phyloP scores from a whole-genome alignment of 2,113 vertebrate genomes.

The Poeciliopsis retropinna region DNA sequence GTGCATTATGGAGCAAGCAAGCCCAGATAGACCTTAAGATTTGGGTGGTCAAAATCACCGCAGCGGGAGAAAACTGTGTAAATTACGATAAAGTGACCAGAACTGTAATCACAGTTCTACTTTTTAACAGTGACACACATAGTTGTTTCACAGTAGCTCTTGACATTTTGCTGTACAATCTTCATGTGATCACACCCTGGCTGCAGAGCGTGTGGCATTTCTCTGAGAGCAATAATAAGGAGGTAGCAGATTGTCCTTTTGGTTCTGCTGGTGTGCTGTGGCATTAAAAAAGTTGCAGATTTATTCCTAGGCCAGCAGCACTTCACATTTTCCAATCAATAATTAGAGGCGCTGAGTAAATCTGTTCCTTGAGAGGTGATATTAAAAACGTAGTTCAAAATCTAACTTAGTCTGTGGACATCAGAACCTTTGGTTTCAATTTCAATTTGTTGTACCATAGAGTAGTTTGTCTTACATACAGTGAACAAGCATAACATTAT shows the following conservation, averaged over 20 bases:
- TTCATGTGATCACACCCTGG: conserved; percentile 35
- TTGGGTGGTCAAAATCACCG: neutral
- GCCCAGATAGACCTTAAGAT: conserved; percentile 2
- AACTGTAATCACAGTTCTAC: conserved; percentile 9
- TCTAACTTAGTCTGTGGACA: conserved; percentile 16
- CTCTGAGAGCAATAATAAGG: conserved; percentile 41
- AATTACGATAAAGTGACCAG: conserved; percentile 36
- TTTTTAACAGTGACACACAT: conserved; percentile 12
- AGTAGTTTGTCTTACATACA: neutral
- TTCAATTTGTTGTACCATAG: neutral
- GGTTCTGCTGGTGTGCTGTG: conserved; percentile 8
- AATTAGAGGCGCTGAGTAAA: conserved; percentile 40
- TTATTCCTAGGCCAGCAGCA: conserved; percentile 35
- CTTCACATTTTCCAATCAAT: conserved; percentile 43
- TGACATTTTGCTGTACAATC: conserved; percentile 61
- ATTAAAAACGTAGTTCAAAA: conserved; percentile 37
- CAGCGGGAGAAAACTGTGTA: neutral
- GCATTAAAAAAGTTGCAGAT: conserved; percentile 36
- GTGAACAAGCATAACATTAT: neutral
- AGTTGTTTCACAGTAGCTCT: conserved; percentile 37
- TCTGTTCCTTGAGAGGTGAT: conserved; percentile 38
- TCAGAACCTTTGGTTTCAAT: neutral
- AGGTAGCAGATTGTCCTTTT: conserved; percentile 4
- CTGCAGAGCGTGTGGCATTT: conserved; percentile 55
- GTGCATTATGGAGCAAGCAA: neutral